phyloP scores from a whole-genome alignment of 2,797 vertebrate genomes.

The Tamandua tetradactyla region DNA sequence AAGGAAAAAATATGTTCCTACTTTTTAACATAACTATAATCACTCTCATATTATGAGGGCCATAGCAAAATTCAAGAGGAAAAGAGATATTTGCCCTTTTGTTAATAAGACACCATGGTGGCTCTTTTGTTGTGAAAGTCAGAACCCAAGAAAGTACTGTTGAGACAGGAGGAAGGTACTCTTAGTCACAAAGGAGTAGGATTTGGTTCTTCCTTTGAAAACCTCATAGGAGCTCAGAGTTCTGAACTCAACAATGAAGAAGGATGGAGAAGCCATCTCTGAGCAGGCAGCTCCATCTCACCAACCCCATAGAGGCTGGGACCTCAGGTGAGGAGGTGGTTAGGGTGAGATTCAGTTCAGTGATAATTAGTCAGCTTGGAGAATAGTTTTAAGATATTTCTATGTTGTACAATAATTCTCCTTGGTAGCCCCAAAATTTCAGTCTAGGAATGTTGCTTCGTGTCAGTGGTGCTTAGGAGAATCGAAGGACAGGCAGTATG shows the following conservation, averaged over 20 bases:
- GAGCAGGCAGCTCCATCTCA: background rate
- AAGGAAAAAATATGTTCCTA: background rate
- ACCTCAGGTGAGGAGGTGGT: background rate
- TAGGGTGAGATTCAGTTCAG: background rate
- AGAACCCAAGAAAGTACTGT: background rate
- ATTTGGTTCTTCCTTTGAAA: background rate
- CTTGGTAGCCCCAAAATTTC: background rate
- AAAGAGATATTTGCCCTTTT: background rate
- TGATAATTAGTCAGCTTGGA: background rate
- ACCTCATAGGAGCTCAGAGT: background rate
- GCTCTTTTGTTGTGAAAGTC: background rate
- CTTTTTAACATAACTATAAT: constrained; percentile 21
- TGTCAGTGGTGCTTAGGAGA: background rate
- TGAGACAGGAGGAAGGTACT: background rate
- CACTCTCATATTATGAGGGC: background rate
- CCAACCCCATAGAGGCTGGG: background rate
- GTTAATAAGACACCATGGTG: background rate
- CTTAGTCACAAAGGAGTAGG: background rate
- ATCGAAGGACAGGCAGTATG: background rate
- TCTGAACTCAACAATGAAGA: background rate
- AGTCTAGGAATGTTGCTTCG: background rate
- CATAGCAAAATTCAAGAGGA: background rate
- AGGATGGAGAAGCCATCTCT: background rate
- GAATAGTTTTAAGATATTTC: background rate
- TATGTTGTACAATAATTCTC: background rate